These are phyloP conservation scores for Tenodera sinensis DNA, from an alignment of 2,888 invertebrate genomes.

Conservation along the genomic window DNA sequence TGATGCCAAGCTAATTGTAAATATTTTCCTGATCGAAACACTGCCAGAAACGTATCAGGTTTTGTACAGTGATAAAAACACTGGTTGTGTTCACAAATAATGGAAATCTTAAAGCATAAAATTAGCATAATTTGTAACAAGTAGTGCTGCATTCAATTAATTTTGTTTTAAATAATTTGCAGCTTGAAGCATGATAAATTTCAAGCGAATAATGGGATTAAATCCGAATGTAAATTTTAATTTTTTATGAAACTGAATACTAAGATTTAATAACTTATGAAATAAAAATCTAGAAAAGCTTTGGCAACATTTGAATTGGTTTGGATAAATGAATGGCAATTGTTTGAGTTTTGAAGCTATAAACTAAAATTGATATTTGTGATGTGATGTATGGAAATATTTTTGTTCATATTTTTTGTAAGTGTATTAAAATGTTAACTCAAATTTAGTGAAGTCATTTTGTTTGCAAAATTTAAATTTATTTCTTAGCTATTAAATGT, in stretches of 20 bases:
- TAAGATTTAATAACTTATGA: background rate
- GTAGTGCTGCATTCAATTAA: conserved; percentile 8
- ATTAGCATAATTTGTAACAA: conserved; percentile 3
- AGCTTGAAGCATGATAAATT: background rate
- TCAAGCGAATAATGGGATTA: background rate
- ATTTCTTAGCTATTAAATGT: background rate
- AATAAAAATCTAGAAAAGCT: background rate
- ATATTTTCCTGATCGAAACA: conserved; percentile 15
- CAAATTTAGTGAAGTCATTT: background rate
- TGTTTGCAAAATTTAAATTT: background rate
- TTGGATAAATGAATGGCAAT: background rate
- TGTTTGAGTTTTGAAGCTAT: background rate
- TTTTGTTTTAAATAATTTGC: background rate
- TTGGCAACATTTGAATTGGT: background rate
- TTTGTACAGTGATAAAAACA: conserved; percentile 11
- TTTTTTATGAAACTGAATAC: background rate
- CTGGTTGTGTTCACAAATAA: conserved; percentile 1
- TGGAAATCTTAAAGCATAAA: background rate
- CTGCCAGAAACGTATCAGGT: conserved; percentile 15
- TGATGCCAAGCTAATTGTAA: conserved; percentile 12
- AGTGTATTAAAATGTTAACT: background rate
- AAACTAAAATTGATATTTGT: background rate
- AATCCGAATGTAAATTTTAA: conserved; percentile 1
- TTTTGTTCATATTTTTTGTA: background rate
- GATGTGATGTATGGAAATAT: background rate